Conservation (phyloP, 2,113 vertebrate genomes). For the Strix uralensis region DNA sequence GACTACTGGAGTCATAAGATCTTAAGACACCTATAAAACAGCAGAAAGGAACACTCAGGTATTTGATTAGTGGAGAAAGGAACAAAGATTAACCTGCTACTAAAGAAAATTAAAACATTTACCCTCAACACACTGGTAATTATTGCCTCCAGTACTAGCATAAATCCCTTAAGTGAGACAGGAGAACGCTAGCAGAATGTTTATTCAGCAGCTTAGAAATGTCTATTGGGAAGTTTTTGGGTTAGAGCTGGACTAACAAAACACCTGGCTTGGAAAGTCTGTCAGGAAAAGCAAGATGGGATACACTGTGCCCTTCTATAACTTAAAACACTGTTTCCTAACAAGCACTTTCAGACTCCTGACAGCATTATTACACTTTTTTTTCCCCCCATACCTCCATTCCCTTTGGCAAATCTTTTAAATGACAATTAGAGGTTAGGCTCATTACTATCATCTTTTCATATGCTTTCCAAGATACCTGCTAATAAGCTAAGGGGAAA, state of each 20-base stretch:
- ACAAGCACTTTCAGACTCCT: background rate
- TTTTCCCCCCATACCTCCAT: background rate
- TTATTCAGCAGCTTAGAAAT: background rate
- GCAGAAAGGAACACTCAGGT: background rate
- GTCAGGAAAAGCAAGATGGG: background rate
- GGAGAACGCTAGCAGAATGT: background rate
- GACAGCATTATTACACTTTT: background rate
- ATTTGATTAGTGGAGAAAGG: background rate
- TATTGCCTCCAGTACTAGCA: background rate
- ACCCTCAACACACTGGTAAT: background rate
- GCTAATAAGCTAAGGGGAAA: background rate
- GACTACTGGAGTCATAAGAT: background rate
- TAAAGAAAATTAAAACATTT: slow-evolving; percentile 23
- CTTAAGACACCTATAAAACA: background rate
- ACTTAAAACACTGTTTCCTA: background rate
- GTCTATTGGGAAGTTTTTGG: background rate
- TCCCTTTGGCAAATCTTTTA: background rate
- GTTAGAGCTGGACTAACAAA: background rate
- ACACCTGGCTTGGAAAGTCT: background rate
- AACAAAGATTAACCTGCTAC: background rate
- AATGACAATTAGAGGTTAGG: background rate
- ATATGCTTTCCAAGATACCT: background rate
- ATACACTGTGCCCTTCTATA: background rate
- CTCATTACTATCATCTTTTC: background rate
- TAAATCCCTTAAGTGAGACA: background rate